Base-by-base conservation (phyloP, 2,797 vertebrate genomes). In the Leuciscus waleckii region DNA sequence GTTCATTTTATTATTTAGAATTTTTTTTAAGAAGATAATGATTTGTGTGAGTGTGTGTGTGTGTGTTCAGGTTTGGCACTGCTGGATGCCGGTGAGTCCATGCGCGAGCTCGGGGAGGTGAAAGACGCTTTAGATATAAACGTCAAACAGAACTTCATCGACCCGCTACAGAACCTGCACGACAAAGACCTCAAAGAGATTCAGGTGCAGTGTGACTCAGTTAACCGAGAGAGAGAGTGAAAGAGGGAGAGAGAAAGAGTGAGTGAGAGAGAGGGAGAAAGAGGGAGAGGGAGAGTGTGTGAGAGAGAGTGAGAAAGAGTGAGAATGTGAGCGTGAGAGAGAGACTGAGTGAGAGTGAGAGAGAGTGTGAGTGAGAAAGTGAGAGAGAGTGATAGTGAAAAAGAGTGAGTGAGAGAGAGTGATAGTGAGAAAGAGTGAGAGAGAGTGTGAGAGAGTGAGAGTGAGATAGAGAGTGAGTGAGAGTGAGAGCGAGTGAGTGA, bases 181-280 rank as follows among this genome's bases (percentile, higher is more conserved):
- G 98, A 99, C 92, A 99, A 99, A 94, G 98, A 99, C 87, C 95
- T 99, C 61, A 97, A 96, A 92, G 98, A 99, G 94, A 99, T 99
- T 84, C 97, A 97, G 96, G 98, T 99, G 94, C 4, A n/a, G 19
- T 16, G 37, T 0, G 43, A 19, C 4, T 58, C 10, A 0, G 1
- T 13, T 58, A 11, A n/a, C 23, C 1, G 11, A 26, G 23, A 29
- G 26, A 14, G 58, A 26, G 54, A n/a, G 49, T 17, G 46, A 7
- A 0, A 43, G 10, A 3, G 10, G 0, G 43, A 13, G 11, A 11
- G 41, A 11, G 41, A 11, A 10, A 2, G 41, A 4, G 39, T 0
- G 41, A 2, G 9, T 2, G 39, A 0, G 39, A 41, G 1, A 9
- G 8, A 39, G 10, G 3, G 10, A 11, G 41, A 11, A 2, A 1